Evolutionary conservation across 2,797 vertebrate species (phyloP).

Genomic region (Rhabdophis nuchalis): DNA sequence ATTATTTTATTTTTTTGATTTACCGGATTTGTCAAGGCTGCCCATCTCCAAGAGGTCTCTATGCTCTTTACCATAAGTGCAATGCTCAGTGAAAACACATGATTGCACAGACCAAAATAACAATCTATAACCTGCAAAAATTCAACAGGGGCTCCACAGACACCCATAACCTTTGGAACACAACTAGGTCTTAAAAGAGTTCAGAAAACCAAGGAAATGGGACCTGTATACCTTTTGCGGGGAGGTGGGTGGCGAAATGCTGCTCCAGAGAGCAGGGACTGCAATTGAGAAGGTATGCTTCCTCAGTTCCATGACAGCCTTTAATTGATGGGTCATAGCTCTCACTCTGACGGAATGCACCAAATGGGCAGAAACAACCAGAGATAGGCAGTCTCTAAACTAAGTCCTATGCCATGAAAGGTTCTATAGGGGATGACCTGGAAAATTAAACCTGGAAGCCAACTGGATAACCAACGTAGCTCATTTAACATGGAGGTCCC

Average conservation of each 20-base stretch:
- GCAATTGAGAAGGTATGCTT: neutral
- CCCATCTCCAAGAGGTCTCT: neutral
- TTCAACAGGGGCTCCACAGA: neutral
- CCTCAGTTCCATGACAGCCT: neutral
- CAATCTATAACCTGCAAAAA: neutral
- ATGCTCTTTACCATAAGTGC: neutral
- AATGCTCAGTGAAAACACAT: neutral
- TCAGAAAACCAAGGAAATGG: neutral
- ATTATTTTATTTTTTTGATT: neutral
- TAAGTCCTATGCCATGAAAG: neutral
- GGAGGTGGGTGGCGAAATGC: neutral
- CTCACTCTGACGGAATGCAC: neutral
- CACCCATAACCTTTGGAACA: neutral
- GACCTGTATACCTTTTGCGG: neutral
- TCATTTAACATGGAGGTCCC: neutral
- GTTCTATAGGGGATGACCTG: neutral
- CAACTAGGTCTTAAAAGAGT: neutral
- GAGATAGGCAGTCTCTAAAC: neutral
- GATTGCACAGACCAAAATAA: neutral
- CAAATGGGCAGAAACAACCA: neutral
- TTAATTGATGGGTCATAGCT: neutral
- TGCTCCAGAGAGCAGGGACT: neutral
- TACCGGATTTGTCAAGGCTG: neutral
- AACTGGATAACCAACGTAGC: neutral
- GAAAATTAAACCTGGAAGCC: neutral